phyloP scores from a whole-genome alignment of 2,113 vertebrate species.

The Aspiorhynchus laticeps region DNA sequence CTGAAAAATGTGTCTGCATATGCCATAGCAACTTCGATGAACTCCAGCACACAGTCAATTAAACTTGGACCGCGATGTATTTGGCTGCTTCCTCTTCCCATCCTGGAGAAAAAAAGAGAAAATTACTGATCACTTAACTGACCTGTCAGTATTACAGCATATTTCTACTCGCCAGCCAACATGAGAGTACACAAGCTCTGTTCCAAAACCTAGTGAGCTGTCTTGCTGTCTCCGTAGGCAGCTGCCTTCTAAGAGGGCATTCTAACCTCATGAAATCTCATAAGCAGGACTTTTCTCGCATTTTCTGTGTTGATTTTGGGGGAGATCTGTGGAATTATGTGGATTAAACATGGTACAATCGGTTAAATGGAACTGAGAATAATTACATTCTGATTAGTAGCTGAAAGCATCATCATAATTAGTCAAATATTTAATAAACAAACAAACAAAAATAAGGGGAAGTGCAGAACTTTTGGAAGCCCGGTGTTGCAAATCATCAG shows the following conservation, averaged over 20 bases:
- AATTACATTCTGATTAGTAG: neutral
- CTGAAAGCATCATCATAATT: neutral
- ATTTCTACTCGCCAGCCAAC: neutral
- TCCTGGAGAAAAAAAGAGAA: slow-evolving; percentile 17
- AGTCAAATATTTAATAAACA: neutral
- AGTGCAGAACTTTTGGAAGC: neutral
- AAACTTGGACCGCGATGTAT: neutral
- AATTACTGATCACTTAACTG: slow-evolving; percentile 24
- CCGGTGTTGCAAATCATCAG: neutral
- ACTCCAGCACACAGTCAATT: slow-evolving; percentile 11
- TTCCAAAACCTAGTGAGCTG: neutral
- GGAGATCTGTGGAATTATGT: neutral
- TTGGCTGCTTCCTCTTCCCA: slow-evolving; percentile 10
- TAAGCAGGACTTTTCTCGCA: neutral
- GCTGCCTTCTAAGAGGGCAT: neutral
- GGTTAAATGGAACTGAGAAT: slow-evolving; percentile 10
- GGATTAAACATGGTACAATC: neutral
- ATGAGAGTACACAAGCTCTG: neutral
- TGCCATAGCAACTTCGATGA: neutral
- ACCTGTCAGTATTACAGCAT: slow-evolving; percentile 26
- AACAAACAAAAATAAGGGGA: neutral
- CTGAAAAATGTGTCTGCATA: slow-evolving; percentile 14
- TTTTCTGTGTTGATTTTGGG: neutral
- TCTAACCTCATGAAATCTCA: neutral
- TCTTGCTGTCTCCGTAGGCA: slow-evolving; percentile 6